Conservation (phyloP, 2,113 vertebrate genomes). For the Prolemur simus region DNA sequence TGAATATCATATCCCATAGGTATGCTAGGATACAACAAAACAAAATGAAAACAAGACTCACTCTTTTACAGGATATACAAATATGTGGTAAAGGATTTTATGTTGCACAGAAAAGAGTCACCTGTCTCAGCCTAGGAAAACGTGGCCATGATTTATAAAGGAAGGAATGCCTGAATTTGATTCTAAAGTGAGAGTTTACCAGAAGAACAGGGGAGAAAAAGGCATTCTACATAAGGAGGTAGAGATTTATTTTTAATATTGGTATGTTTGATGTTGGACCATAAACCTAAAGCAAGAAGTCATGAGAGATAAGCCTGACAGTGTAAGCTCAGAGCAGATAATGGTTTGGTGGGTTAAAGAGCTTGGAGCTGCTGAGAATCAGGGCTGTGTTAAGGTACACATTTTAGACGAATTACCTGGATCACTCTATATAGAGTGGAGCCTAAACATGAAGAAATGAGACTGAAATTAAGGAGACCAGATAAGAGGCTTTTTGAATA, state of each 20-base stretch:
- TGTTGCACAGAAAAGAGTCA: not conserved
- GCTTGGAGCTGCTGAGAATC: not conserved
- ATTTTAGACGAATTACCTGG: not conserved
- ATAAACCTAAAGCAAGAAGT: not conserved
- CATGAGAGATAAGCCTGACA: not conserved
- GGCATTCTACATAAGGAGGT: not conserved
- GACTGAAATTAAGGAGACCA: not conserved
- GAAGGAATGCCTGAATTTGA: not conserved
- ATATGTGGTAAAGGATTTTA: not conserved
- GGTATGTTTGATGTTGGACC: not conserved
- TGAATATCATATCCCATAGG: not conserved
- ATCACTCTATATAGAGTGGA: not conserved
- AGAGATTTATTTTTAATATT: not conserved
- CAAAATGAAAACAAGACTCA: not conserved
- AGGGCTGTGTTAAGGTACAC: not conserved
- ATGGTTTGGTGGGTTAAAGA: not conserved
- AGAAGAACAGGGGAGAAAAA: not conserved
- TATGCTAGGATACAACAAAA: not conserved
- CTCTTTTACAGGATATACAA: not conserved
- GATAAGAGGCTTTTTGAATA: not conserved
- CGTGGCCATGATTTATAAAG: not conserved
- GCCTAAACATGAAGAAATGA: not conserved
- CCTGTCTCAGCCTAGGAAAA: not conserved
- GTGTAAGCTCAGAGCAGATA: not conserved
- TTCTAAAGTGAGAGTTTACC: not conserved